Conservation (phyloP, 2,888 invertebrate species). For the Drosophila multiciliata region DNA sequence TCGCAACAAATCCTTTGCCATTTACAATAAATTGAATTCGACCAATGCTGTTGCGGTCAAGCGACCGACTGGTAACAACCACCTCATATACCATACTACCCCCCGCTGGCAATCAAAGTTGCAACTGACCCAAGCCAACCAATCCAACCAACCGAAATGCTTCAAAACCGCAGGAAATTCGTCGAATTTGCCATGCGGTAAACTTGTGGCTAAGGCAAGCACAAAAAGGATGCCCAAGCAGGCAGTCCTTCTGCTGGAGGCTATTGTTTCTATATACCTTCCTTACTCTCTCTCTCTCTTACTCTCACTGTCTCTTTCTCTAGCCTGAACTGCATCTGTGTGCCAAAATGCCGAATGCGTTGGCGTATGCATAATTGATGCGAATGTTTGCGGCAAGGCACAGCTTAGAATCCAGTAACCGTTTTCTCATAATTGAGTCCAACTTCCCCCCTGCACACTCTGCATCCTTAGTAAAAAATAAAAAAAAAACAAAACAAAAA, state of each 20-base stretch:
- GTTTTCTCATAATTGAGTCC: constrained; percentile 77
- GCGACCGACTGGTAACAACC: constrained; percentile 6
- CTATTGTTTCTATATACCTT: constrained; percentile 41
- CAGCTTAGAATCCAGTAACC: constrained; percentile 61
- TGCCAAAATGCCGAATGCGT: constrained; percentile 57
- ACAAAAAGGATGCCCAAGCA: constrained; percentile 67
- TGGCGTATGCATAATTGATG: constrained; percentile 82
- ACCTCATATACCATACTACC: not conserved
- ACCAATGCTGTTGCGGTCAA: constrained; percentile 77
- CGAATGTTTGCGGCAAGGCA: constrained; percentile 73
- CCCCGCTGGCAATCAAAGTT: constrained; percentile 62
- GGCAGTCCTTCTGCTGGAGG: constrained; percentile 54
- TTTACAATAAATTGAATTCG: constrained; percentile 79
- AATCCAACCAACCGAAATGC: constrained; percentile 63
- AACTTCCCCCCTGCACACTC: constrained; percentile 16
- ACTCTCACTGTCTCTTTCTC: constrained; percentile 6
- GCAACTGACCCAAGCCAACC: constrained; percentile 45
- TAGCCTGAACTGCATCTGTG: constrained; percentile 30
- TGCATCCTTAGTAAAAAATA: constrained; percentile 4
- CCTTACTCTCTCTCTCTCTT: not conserved
- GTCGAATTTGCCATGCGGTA: constrained; percentile 81
- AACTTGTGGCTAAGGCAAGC: constrained; percentile 54
- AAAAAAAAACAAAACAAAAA: not conserved
- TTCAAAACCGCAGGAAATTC: constrained; percentile 78
- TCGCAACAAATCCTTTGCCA: constrained; percentile 70